phyloP scores from a whole-genome alignment of 2,113 vertebrate species.

The Ciconia maguari region DNA sequence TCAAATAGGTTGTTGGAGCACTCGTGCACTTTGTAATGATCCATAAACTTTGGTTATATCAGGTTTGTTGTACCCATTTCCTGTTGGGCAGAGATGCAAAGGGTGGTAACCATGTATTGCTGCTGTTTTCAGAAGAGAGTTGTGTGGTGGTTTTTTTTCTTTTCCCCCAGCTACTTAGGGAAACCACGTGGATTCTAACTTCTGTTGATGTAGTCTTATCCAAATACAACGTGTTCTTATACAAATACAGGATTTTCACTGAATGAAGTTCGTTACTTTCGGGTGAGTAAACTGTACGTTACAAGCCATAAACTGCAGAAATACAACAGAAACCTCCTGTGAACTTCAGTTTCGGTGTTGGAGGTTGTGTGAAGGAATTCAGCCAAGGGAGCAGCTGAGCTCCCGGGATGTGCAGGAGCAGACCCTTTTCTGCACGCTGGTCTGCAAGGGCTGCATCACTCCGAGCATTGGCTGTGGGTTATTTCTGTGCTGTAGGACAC shows the following conservation, averaged over 20 bases:
- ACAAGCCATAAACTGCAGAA: background rate
- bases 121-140: background rate
- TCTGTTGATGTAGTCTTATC: background rate
- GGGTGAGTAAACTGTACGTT: background rate
- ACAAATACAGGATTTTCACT: background rate
- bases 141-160: background rate
- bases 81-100: background rate
- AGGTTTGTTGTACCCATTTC: background rate
- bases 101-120: background rate
- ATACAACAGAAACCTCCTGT: background rate
- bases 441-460: background rate
- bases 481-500: background rate
- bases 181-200: background rate
- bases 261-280: background rate
- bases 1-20: conserved; percentile 14
- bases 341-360: background rate
- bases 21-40: conserved; percentile 26
- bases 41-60: background rate
- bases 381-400: background rate
- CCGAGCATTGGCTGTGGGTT: background rate
- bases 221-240: background rate
- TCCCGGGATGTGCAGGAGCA: background rate
- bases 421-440: background rate
- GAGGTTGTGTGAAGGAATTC: background rate
- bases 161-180: background rate